These are phyloP conservation scores for Heterodera schachtii DNA, from an alignment of 1,140 invertebrate genomes.

Conservation along the genomic window DNA sequence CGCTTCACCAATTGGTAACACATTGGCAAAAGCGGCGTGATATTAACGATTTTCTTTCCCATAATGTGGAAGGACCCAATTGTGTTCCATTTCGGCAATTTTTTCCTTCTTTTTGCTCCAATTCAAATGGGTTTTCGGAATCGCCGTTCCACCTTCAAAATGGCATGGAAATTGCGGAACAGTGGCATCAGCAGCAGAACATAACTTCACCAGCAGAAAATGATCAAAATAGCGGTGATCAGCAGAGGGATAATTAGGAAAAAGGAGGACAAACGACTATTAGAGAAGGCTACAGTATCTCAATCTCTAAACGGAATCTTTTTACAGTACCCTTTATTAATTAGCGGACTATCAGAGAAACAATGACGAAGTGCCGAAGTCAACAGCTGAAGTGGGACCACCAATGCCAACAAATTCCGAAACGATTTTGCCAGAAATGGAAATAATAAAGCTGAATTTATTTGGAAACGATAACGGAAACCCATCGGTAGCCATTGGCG, in stretches of 20 bases:
- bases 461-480: neutral
- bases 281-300: too few species aligned
- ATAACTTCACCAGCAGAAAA: neutral
- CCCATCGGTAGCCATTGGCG: neutral
- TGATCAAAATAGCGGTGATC: too few species aligned
- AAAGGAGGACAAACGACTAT: too few species aligned
- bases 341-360: too few species aligned
- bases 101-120: neutral
- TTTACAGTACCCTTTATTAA: too few species aligned
- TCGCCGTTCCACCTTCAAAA: neutral
- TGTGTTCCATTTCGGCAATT: neutral
- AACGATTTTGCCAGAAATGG: neutral
- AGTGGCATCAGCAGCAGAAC: neutral
- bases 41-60: too few species aligned
- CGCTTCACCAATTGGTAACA: neutral
- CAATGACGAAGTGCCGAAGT: neutral
- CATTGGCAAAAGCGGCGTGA: too few species aligned
- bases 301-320: too few species aligned
- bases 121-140: neutral
- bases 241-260: too few species aligned
- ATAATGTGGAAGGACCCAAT: neutral
- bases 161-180: neutral
- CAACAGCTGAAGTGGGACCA: neutral
- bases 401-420: neutral
- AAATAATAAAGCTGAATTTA: neutral